Evolutionary conservation across 2,797 vertebrate species (phyloP).

Genomic region (Scolopax rusticola): DNA sequence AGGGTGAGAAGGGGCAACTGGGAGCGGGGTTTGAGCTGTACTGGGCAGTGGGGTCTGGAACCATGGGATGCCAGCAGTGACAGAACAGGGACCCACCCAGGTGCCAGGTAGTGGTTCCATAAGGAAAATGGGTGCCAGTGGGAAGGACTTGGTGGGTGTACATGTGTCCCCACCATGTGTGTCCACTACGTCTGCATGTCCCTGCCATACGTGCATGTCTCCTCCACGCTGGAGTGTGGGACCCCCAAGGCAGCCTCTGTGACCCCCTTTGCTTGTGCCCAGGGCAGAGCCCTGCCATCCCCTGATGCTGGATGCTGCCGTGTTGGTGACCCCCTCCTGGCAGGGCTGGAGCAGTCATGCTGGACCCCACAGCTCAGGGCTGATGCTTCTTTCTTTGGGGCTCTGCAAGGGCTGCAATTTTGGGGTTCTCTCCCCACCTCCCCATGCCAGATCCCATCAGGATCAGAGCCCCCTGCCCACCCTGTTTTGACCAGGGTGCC

Average conservation of each 20-base stretch:
- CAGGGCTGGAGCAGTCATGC: not conserved
- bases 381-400: not conserved
- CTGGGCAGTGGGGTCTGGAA: not conserved
- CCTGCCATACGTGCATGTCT: not conserved
- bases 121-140: not conserved
- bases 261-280: too few relatives aligned
- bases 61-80: not conserved
- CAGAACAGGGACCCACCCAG: not conserved
- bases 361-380: fast-evolving
- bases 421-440: not conserved
- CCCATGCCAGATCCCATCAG: not conserved
- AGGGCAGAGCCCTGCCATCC: not conserved
- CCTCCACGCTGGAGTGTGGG: not conserved
- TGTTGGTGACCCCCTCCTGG: not conserved
- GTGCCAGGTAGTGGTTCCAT: not conserved
- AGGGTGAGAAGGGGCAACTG: not conserved
- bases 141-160: not conserved
- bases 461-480: not conserved
- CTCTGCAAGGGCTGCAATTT: not conserved
- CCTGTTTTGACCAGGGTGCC: not conserved
- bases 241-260: not conserved
- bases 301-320: fast-evolving
- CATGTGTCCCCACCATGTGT: not conserved
- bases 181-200: not conserved
- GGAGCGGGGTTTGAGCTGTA: not conserved